Conservation (phyloP, 1,140 invertebrate species). For the Lamellibrachia luymesi region DNA sequence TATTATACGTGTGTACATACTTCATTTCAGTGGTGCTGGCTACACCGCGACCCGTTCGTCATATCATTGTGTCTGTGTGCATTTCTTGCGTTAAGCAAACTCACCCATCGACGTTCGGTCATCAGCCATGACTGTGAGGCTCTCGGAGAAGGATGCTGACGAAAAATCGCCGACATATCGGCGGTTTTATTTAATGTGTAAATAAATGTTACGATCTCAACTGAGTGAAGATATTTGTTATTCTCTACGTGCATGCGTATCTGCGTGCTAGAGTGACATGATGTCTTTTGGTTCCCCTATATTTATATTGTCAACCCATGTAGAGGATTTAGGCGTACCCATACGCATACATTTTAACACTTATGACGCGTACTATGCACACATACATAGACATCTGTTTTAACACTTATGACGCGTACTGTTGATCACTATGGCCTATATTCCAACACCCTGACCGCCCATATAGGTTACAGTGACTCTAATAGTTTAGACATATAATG, state of each 20-base stretch:
- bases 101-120: background rate
- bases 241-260: background rate
- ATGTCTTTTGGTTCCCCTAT: too few species aligned
- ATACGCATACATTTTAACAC: background rate
- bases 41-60: background rate
- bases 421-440: background rate
- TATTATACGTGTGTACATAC: background rate
- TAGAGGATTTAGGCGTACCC: too few species aligned
- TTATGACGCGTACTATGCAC: background rate
- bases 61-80: background rate
- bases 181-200: background rate
- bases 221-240: background rate
- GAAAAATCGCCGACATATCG: background rate
- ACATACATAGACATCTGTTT: background rate
- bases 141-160: background rate
- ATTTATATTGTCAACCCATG: too few species aligned
- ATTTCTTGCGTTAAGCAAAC: background rate
- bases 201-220: conserved; percentile 5
- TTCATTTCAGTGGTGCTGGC: background rate
- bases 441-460: background rate
- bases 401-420: background rate
- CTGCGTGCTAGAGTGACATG: too few species aligned
- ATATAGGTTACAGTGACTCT: background rate
- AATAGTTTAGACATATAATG: too few species aligned
- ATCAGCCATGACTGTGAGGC: background rate